These are phyloP conservation scores for Pediacus dermestoides DNA, from an alignment of 2,888 invertebrate genomes.

Conservation along the genomic window DNA sequence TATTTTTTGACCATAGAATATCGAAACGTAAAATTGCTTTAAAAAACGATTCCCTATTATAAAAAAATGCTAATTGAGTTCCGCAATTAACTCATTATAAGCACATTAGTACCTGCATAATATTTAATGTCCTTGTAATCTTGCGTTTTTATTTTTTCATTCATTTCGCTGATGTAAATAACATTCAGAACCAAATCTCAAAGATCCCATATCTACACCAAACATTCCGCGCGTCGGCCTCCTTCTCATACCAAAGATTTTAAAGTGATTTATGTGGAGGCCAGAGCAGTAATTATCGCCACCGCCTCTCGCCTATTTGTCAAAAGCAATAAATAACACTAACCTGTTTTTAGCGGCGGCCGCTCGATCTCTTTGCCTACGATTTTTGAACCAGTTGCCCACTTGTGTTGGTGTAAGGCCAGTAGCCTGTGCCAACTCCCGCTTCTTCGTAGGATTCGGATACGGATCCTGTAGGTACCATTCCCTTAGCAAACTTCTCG, in stretches of 20 bases:
- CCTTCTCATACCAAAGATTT: neutral
- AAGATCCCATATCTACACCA: too few relatives aligned
- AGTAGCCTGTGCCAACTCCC: constrained; percentile 86
- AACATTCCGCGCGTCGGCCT: too few relatives aligned
- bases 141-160: too few relatives aligned
- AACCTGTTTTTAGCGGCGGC: constrained; percentile 96
- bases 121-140: too few relatives aligned
- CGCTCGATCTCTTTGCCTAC: constrained; percentile 81
- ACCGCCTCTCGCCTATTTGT: constrained; percentile 29
- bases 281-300: constrained; percentile 27
- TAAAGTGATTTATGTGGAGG: constrained; percentile 21
- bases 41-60: too few relatives aligned
- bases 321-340: constrained; percentile 42
- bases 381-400: constrained; percentile 91
- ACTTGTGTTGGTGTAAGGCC: constrained; percentile 91
- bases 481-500: constrained; percentile 89
- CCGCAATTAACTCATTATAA: too few relatives aligned
- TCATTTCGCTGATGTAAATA: too few relatives aligned
- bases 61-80: too few relatives aligned
- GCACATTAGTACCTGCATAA: too few relatives aligned
- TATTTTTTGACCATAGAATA: too few relatives aligned
- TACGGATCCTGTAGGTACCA: constrained; percentile 99
- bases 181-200: too few relatives aligned
- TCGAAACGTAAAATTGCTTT: too few relatives aligned
- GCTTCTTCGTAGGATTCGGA: constrained; percentile 90